These are phyloP conservation scores for Heteromurus nitidus DNA, from an alignment of 2,888 invertebrate species.

Conservation along the genomic window DNA sequence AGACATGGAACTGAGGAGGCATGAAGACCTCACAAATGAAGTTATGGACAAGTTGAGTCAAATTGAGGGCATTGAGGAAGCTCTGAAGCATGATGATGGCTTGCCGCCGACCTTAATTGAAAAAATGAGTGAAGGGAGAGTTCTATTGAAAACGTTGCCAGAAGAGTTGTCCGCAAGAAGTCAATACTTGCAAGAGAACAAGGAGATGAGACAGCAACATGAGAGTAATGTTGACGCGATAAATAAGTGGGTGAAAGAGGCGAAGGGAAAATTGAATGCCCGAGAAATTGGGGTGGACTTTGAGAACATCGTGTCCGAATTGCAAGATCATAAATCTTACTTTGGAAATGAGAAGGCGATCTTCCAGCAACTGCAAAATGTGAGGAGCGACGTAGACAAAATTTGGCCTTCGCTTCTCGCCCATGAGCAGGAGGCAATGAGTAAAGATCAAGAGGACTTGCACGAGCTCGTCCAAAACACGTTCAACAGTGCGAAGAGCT, in stretches of 20 bases:
- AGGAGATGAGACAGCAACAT: slow-evolving; percentile 85
- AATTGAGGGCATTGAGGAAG: slow-evolving; percentile 83
- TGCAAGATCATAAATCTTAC: slow-evolving; percentile 88
- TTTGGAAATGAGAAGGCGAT: slow-evolving; percentile 87
- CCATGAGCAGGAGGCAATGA: slow-evolving; percentile 88
- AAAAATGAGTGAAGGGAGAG: slow-evolving; percentile 89
- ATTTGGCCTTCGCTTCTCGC: slow-evolving; percentile 90
- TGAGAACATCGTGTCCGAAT: slow-evolving; percentile 86
- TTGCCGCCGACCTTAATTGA: slow-evolving; percentile 88
- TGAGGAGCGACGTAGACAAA: slow-evolving; percentile 89
- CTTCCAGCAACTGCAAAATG: slow-evolving; percentile 86
- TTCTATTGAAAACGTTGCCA: slow-evolving; percentile 85
- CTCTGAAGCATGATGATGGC: slow-evolving; percentile 84
- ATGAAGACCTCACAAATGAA: slow-evolving; percentile 81
- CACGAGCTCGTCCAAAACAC: slow-evolving; percentile 89
- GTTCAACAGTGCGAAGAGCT: slow-evolving; percentile 87
- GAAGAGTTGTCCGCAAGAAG: slow-evolving; percentile 87
- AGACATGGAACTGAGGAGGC: slow-evolving; percentile 86
- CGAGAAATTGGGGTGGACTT: slow-evolving; percentile 92
- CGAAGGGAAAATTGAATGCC: slow-evolving; percentile 84
- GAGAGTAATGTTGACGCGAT: slow-evolving; percentile 85
- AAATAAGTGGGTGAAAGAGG: slow-evolving; percentile 88
- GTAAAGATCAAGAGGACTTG: slow-evolving; percentile 87
- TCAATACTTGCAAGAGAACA: slow-evolving; percentile 87
- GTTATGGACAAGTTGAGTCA: slow-evolving; percentile 84